Evolutionary conservation across 2,888 invertebrate species (phyloP), one percentile per base, ranked within the genome.

Genomic region (Idaea dimidiata): DNA sequence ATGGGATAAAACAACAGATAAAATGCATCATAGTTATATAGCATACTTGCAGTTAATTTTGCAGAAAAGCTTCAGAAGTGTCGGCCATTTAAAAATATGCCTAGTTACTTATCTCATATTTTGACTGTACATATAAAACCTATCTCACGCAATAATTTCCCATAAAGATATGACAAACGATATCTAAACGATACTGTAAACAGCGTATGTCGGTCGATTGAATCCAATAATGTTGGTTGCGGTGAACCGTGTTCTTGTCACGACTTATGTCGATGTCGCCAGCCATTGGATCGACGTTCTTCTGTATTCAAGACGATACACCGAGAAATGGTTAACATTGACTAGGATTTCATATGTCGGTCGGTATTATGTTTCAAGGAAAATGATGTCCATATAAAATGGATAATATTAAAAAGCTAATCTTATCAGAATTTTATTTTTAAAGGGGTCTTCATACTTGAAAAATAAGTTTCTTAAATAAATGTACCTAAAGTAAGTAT

Each of bases 261-360:
- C 76, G 74, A 74, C 76, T 76, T 76, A 1, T 24, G n/a, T n/a
- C 58, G 64, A 64, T 74, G 75, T 77, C 77, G 68, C 73, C 72
- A 75, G 72, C 73, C 72, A 68, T 75, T 70, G 32, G 32, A 32
- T 74, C 70, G 76, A 72, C 72, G 65, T 79, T 76, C 74, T 68
- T 84, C 84, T 81, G 76, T 82, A 86, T 84, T 83, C 83, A 79
- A 72, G 75, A 65, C 69, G 72, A 69, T 63, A 63, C 68, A 73
- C 75, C 75, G 72, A 71, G 76, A 74, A 79, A 79, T 75, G 76
- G 75, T 74, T 74, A 77, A 76, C 74, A 70, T 73, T 70, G 68
- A 62, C 60, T 54, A 55, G 72, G 78, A 77, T 78, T 72, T 72
- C 66, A 74, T 69, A 75, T 72, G 67, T 62, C 61, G 65, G 67